phyloP scores from a whole-genome alignment of 2,797 vertebrate species.

The Malacoctenus gilli region DNA sequence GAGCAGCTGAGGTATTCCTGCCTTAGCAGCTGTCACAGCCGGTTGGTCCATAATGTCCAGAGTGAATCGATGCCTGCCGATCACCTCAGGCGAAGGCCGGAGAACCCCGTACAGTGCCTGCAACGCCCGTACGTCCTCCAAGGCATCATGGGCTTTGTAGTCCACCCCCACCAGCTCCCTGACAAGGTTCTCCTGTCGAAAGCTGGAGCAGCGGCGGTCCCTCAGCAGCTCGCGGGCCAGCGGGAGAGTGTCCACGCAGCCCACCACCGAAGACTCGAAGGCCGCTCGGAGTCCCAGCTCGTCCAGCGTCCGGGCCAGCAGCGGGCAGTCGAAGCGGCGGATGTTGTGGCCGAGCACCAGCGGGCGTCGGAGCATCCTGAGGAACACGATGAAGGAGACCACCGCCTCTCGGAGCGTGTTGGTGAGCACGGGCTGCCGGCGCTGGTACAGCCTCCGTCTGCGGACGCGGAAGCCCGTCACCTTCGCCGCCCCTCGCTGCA shows the following conservation, averaged over 20 bases:
- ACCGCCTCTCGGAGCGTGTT: slow-evolving; percentile 76
- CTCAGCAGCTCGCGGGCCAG: slow-evolving; percentile 74
- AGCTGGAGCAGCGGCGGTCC: slow-evolving; percentile 64
- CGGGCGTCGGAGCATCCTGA: slow-evolving; percentile 69
- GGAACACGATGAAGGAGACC: slow-evolving; percentile 78
- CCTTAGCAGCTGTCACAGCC: no score
- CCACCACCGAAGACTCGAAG: slow-evolving; percentile 62
- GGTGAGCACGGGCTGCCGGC: slow-evolving; percentile 67
- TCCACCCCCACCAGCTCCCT: slow-evolving; percentile 70
- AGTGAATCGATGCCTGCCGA: slow-evolving; percentile 65
- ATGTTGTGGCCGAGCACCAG: slow-evolving; percentile 80
- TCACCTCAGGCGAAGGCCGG: slow-evolving; percentile 62
- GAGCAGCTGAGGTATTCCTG: no score
- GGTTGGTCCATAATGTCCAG: slow-evolving; percentile 47
- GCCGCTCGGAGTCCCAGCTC: slow-evolving; percentile 62
- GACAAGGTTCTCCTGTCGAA: slow-evolving; percentile 78
- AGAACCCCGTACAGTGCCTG: slow-evolving; percentile 72
- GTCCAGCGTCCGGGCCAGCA: slow-evolving; percentile 69
- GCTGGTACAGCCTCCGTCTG: slow-evolving; percentile 68
- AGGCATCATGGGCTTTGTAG: slow-evolving; percentile 79
- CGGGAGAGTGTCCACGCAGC: slow-evolving; percentile 76
- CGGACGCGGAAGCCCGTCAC: slow-evolving; percentile 77
- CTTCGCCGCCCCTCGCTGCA: slow-evolving; percentile 69
- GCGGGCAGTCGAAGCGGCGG: slow-evolving; percentile 75
- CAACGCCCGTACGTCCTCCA: slow-evolving; percentile 77